Evolutionary conservation across 2,113 vertebrate genomes (phyloP).

Genomic region (Marcusenius ussheri): DNA sequence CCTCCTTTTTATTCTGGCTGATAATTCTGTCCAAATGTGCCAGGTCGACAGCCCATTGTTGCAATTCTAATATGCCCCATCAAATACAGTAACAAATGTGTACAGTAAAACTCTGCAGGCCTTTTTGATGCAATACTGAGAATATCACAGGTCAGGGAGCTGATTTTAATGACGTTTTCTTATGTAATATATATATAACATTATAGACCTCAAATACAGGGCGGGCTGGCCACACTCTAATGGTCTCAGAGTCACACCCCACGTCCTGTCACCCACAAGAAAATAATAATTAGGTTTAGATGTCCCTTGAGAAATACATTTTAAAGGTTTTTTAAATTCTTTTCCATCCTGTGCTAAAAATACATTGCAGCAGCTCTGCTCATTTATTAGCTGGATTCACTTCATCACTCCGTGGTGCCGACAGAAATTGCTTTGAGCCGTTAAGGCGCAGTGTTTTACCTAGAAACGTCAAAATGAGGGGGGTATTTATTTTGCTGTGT

Average conservation of each 20-base stretch:
- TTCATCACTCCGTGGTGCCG: slow-evolving; percentile 62
- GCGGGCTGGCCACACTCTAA: slow-evolving; percentile 20
- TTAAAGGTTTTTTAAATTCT: slow-evolving; percentile 47
- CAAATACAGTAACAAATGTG: background rate
- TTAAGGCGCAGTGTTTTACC: slow-evolving; percentile 57
- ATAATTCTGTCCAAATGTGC: background rate
- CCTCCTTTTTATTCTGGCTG: background rate
- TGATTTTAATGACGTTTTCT: slow-evolving; percentile 19
- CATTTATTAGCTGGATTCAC: slow-evolving; percentile 71
- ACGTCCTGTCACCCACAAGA: slow-evolving; percentile 27
- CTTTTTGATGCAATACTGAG: background rate
- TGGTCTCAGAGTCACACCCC: slow-evolving; percentile 18
- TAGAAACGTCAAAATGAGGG: slow-evolving; percentile 60
- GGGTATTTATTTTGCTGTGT: slow-evolving; percentile 65
- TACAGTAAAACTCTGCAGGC: background rate
- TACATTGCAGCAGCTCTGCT: slow-evolving; percentile 51
- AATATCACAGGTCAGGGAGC: slow-evolving; percentile 21
- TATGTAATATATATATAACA: background rate
- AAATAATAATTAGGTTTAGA: slow-evolving; percentile 54
- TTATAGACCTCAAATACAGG: slow-evolving; percentile 16
- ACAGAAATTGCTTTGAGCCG: slow-evolving; percentile 68
- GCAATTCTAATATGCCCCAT: background rate
- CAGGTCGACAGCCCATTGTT: background rate
- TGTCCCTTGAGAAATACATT: slow-evolving; percentile 58
- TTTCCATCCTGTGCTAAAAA: slow-evolving; percentile 53